Conservation (phyloP, 2,888 invertebrate species). For the Heliothis peltigera region DNA sequence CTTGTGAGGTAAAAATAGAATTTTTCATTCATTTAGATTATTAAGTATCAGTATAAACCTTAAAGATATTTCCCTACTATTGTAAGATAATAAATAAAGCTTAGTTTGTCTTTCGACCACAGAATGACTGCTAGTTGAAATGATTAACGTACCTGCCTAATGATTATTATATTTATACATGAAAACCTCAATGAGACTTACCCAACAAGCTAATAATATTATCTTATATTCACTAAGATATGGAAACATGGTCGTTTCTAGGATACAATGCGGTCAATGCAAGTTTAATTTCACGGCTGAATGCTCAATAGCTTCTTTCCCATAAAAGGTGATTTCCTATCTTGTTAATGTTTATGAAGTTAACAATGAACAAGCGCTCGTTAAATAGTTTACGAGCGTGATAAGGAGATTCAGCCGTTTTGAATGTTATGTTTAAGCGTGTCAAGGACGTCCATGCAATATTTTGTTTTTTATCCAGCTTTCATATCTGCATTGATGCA, state of each 20-base stretch:
- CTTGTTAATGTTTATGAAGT: conserved; percentile 73
- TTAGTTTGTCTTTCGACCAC: no score
- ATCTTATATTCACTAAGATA: conserved; percentile 49
- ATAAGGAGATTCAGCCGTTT: conserved; percentile 55
- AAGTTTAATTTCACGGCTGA: conserved; percentile 76
- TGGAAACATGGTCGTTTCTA: conserved; percentile 51
- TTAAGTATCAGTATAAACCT: no score
- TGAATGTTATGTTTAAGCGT: conserved; percentile 45
- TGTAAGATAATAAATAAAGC: no score
- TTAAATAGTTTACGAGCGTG: conserved; percentile 71
- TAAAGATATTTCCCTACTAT: no score
- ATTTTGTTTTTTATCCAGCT: conserved; percentile 3
- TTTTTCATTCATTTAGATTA: no score
- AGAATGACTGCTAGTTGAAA: no score
- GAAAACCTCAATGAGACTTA: conserved; percentile 46
- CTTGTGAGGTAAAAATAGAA: no score
- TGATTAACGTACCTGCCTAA: no score
- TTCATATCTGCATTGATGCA: background rate
- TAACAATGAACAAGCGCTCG: conserved; percentile 81
- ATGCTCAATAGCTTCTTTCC: conserved; percentile 64
- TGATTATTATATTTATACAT: no score
- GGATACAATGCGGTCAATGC: conserved; percentile 38
- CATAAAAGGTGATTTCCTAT: conserved; percentile 60
- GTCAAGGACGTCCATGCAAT: conserved; percentile 38
- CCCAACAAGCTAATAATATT: conserved; percentile 60